These are phyloP conservation scores for Pipistrellus pipistrellus DNA, from an alignment of 2,797 vertebrate genomes.

Conservation along the genomic window DNA sequence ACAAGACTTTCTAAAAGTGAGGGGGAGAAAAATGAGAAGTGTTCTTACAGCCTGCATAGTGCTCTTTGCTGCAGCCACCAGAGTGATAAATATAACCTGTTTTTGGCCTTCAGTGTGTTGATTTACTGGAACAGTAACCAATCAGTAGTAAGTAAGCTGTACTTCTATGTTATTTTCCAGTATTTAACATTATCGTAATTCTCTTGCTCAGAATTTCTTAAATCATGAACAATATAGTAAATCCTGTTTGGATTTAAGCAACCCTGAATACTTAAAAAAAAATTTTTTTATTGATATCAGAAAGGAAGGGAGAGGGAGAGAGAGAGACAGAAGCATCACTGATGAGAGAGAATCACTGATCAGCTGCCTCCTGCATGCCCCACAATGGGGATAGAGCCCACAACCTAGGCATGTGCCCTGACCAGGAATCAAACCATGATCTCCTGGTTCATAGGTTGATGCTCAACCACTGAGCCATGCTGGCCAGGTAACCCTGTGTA, in stretches of 20 bases:
- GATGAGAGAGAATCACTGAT: no score
- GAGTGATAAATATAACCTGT: slow-evolving; percentile 67
- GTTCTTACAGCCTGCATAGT: not conserved
- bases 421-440: no score
- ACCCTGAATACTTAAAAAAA: not conserved
- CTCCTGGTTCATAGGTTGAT: no score
- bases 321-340: no score
- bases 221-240: not conserved
- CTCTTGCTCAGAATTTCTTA: slow-evolving; percentile 37
- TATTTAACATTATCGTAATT: slow-evolving; percentile 55
- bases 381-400: no score
- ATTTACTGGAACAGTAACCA: slow-evolving; percentile 81
- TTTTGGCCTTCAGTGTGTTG: slow-evolving; percentile 76
- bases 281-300: no score
- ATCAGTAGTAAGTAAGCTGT: slow-evolving; percentile 75
- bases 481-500: not conserved
- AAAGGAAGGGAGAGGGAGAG: no score
- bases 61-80: not conserved
- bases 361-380: no score
- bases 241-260: slow-evolving; percentile 39
- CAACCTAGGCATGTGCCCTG: no score
- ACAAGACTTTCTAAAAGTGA: slow-evolving; percentile 58
- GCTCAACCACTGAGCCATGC: no score
- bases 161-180: slow-evolving; percentile 78
- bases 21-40: not conserved